A percentile compares a stretch with the other conserved stretches of the same genome.
These are phyloP conservation scores for Drosophila truncata DNA, from an alignment of 1,140 invertebrate genomes.

Conservation along the genomic window DNA sequence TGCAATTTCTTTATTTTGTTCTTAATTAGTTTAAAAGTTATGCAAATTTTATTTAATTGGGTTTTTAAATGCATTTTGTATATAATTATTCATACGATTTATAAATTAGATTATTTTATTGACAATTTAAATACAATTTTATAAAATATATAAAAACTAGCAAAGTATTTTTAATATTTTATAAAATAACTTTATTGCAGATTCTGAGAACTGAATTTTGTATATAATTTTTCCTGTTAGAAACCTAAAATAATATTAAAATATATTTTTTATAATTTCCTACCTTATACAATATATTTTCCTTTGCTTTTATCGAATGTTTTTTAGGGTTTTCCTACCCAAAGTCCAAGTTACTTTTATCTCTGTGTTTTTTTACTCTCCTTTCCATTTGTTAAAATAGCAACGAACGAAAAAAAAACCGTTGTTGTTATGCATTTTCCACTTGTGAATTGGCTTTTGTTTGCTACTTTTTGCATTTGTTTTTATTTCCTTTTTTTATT, in stretches of 20 bases:
- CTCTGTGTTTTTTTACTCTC: constrained; percentile 23
- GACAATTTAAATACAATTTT: not conserved
- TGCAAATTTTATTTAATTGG: not conserved
- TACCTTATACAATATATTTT: not conserved
- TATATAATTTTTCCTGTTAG: too few relatives aligned
- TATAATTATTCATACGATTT: not conserved
- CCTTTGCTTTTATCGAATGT: not conserved
- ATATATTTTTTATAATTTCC: not conserved
- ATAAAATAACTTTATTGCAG: too few relatives aligned
- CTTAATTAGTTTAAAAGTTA: too few relatives aligned
- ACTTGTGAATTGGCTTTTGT: constrained; percentile 55
- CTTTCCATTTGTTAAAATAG: constrained; percentile 45
- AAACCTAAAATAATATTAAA: not conserved
- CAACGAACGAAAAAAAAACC: constrained; percentile 25
- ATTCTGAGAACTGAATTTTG: too few relatives aligned
- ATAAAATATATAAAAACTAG: not conserved
- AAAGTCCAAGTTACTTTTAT: constrained; percentile 1
- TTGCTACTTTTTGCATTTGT: constrained; percentile 36
- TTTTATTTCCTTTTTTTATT: constrained; percentile 43
- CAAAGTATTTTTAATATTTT: not conserved
- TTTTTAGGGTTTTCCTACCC: constrained; percentile 41
- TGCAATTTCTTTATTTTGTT: not conserved
- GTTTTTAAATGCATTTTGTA: not conserved
- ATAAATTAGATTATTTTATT: not conserved
- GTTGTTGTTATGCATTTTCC: constrained; percentile 71